A percentile compares a stretch with the other conserved stretches of the same genome.
Evolutionary conservation across 2,888 invertebrate species (phyloP).

Genomic region (Tortricodes alternella): DNA sequence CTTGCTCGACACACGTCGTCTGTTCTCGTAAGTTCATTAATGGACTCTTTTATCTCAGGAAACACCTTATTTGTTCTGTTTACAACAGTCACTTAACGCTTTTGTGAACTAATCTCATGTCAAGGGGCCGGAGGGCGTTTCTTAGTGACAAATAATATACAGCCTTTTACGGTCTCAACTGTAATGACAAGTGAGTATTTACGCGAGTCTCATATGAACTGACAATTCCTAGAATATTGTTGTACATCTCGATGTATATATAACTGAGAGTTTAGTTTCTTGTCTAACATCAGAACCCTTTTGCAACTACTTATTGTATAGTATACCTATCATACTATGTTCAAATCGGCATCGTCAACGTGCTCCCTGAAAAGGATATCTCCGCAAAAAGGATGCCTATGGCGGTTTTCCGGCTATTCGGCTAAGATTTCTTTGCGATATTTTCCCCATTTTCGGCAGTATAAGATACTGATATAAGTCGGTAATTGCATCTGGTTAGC

Average conservation of each 20-base stretch:
- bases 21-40: slow-evolving; percentile 37
- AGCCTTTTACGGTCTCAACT: slow-evolving; percentile 35
- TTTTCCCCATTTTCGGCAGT: neutral
- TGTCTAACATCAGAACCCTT: neutral
- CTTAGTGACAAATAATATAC: slow-evolving; percentile 16
- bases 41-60: slow-evolving; percentile 40
- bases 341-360: neutral
- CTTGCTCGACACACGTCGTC: slow-evolving; percentile 31
- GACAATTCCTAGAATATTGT: slow-evolving; percentile 40
- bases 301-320: neutral
- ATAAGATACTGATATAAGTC: neutral
- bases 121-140: slow-evolving; percentile 38
- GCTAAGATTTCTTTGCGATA: neutral
- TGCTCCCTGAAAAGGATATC: neutral
- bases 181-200: slow-evolving; percentile 32
- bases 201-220: slow-evolving; percentile 36
- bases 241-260: neutral
- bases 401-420: slow-evolving; percentile 11
- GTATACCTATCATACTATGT: neutral
- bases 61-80: slow-evolving; percentile 44
- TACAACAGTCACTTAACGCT: slow-evolving; percentile 47
- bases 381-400: neutral
- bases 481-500: neutral
- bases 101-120: slow-evolving; percentile 47
- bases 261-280: slow-evolving; percentile 1